Percentiles rank a stretch among this genome's conserved stretches.
Conservation (phyloP, 2,888 invertebrate genomes). For the Tachina lurida region DNA sequence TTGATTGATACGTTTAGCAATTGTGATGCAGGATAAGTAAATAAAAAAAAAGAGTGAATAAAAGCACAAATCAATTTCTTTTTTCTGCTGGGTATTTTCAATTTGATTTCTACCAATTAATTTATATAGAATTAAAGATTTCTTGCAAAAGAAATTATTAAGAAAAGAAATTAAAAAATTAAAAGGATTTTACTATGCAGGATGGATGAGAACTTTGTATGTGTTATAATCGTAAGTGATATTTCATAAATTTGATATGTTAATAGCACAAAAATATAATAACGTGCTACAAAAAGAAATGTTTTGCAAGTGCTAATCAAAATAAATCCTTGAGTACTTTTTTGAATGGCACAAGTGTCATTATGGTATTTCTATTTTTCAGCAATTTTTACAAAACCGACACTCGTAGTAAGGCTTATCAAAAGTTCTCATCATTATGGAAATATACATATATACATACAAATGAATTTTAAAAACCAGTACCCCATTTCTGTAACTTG, state of each 20-base stretch:
- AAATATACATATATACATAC: background rate
- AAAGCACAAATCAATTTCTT: constrained; percentile 68
- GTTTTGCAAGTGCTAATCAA: no score
- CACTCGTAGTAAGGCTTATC: background rate
- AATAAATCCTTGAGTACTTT: no score
- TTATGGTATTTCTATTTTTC: no score
- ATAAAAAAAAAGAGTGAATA: constrained; percentile 65
- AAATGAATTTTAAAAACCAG: background rate
- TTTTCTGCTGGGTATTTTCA: constrained; percentile 50
- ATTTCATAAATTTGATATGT: background rate
- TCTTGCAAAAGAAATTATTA: constrained; percentile 49
- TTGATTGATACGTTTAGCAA: constrained; percentile 58
- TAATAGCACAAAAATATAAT: background rate
- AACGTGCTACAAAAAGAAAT: no score
- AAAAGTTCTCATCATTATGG: constrained; percentile 23
- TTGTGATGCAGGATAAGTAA: constrained; percentile 68
- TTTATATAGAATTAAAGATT: constrained; percentile 15
- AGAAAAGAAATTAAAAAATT: constrained; percentile 21
- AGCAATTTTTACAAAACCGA: background rate
- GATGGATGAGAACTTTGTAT: constrained; percentile 35
- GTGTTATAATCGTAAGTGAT: background rate
- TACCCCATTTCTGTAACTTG: no score
- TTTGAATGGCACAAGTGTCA: no score
- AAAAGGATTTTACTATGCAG: constrained; percentile 5
- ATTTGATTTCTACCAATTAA: constrained; percentile 52